These are phyloP conservation scores for Geophilus truncorum DNA, from an alignment of 2,888 invertebrate species.

Conservation along the genomic window DNA sequence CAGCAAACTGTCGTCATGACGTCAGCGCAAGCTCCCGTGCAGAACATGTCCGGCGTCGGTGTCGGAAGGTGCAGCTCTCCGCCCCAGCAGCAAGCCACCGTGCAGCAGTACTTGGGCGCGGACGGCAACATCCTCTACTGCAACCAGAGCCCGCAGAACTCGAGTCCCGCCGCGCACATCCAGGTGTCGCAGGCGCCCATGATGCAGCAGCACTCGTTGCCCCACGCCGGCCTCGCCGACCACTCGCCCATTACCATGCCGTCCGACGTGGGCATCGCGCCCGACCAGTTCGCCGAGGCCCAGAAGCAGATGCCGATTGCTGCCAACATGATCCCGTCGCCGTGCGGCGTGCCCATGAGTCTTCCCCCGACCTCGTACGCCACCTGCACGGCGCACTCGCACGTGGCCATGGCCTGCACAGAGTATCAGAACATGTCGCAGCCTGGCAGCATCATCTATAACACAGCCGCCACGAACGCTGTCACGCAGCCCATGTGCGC, in stretches of 20 bases:
- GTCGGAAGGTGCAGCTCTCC: neutral
- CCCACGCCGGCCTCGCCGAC: neutral
- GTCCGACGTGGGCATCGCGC: neutral
- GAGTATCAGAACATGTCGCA: neutral
- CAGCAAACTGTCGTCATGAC: slow-evolving; percentile 5
- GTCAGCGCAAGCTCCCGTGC: neutral
- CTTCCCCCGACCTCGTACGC: neutral
- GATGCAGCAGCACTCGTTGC: neutral
- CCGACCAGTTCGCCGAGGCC: neutral
- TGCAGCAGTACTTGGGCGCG: neutral
- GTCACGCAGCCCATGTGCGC: neutral
- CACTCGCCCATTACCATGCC: neutral
- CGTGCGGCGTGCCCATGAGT: neutral
- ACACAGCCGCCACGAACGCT: neutral
- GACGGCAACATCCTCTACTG: neutral
- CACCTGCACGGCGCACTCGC: slow-evolving; percentile 9
- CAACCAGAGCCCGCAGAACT: neutral
- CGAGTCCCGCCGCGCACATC: neutral
- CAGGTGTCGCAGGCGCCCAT: neutral
- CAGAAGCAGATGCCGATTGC: neutral
- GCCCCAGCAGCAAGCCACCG: neutral
- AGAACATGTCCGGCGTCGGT: neutral
- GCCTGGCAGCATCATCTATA: neutral
- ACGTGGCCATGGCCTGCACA: neutral
- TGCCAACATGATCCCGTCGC: neutral